A percentile compares a stretch with the other conserved stretches of the same genome.
Evolutionary conservation across 2,797 vertebrate species (phyloP).

Genomic region (Artibeus lituratus): DNA sequence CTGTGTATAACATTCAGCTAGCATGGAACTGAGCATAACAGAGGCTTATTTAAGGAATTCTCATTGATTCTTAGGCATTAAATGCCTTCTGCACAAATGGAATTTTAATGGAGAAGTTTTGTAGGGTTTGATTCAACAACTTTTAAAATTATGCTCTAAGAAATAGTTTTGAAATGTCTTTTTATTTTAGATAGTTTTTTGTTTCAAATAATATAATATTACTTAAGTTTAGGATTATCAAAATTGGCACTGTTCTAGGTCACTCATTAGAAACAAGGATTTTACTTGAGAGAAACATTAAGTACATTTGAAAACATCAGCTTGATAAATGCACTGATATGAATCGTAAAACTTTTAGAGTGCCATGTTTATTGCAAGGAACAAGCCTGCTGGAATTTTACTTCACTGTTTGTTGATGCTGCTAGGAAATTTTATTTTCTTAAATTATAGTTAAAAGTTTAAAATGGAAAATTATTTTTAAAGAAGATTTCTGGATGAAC

Average conservation of each 20-base stretch:
- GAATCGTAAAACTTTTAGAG: conserved; percentile 32
- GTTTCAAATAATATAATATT: conserved; percentile 35
- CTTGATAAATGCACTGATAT: background rate
- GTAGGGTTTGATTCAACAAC: background rate
- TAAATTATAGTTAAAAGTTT: conserved; percentile 32
- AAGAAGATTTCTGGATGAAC: conserved; percentile 23
- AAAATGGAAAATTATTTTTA: conserved; percentile 51
- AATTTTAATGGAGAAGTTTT: conserved; percentile 36
- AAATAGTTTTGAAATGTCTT: conserved; percentile 23
- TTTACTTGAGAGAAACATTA: conserved; percentile 33
- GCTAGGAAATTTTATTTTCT: conserved; percentile 39
- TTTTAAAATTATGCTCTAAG: conserved; percentile 21
- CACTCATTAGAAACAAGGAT: conserved; percentile 8
- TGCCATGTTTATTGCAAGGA: conserved; percentile 4
- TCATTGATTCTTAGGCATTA: background rate
- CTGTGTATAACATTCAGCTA: background rate
- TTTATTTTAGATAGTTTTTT: conserved; percentile 43
- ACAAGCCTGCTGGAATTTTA: conserved; percentile 6
- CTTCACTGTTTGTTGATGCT: background rate
- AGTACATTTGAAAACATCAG: conserved; percentile 24
- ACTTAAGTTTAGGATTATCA: conserved; percentile 7
- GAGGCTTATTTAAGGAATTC: background rate
- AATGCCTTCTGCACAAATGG: background rate
- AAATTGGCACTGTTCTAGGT: conserved; percentile 28
- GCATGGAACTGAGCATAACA: background rate